Evolutionary conservation across 2,797 vertebrate species (phyloP).

Genomic region (Aldrovandia affinis): DNA sequence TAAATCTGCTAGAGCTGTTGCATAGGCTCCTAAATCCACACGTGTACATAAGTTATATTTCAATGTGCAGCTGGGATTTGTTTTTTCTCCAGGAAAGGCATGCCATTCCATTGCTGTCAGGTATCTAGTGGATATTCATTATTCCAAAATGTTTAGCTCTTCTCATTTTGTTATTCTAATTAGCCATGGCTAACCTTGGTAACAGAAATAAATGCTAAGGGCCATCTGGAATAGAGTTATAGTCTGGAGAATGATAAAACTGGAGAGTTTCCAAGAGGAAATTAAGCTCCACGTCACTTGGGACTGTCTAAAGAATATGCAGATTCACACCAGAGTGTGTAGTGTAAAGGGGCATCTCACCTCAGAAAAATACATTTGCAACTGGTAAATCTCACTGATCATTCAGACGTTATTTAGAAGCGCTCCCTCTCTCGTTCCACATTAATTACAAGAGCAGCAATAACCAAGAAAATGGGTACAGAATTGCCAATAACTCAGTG

Average conservation of each 20-base stretch:
- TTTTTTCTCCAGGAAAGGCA: slow-evolving; percentile 22
- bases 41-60: slow-evolving; percentile 37
- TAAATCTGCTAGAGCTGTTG: background rate
- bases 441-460: too few relatives aligned
- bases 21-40: slow-evolving; percentile 18
- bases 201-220: slow-evolving; percentile 35
- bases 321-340: slow-evolving; percentile 37
- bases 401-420: too few relatives aligned
- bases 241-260: slow-evolving; percentile 40
- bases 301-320: slow-evolving; percentile 49
- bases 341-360: slow-evolving; percentile 35
- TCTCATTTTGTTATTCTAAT: slow-evolving; percentile 54
- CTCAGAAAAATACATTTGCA: slow-evolving; percentile 17
- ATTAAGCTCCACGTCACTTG: slow-evolving; percentile 40
- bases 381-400: background rate
- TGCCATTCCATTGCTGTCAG: slow-evolving; percentile 38
- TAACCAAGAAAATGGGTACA: too few relatives aligned
- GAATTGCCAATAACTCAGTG: too few relatives aligned
- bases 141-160: slow-evolving; percentile 45
- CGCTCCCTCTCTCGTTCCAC: too few relatives aligned
- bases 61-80: slow-evolving; percentile 39
- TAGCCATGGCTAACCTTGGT: slow-evolving; percentile 51
- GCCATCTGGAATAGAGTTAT: slow-evolving; percentile 46
- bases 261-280: slow-evolving; percentile 51
- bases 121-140: slow-evolving; percentile 44